Conservation (phyloP, 2,888 invertebrate species). For the Dynastes hyllus region DNA sequence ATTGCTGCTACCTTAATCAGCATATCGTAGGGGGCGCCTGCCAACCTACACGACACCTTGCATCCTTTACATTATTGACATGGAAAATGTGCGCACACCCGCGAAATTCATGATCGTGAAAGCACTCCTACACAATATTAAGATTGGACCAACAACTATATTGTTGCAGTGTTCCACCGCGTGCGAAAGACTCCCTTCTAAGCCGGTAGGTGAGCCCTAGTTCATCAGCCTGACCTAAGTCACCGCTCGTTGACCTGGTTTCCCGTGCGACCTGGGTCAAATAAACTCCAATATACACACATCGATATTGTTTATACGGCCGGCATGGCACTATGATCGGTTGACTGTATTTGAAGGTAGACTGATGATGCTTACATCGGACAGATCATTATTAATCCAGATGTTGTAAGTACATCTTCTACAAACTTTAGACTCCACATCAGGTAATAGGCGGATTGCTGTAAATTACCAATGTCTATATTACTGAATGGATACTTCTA, state of each 20-base stretch:
- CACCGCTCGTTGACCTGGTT: constrained; percentile 64
- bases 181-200: constrained; percentile 21
- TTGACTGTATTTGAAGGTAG: not conserved
- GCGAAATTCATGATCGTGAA: constrained; percentile 46
- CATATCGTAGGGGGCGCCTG: not conserved
- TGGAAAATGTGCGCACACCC: constrained; percentile 11
- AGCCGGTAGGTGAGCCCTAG: constrained; percentile 51
- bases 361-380: not conserved
- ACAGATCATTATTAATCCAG: not conserved
- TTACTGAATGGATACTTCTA: no score
- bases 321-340: not conserved
- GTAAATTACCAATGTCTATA: no score
- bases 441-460: no score
- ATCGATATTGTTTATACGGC: not conserved
- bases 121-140: constrained; percentile 28
- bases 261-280: constrained; percentile 63
- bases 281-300: constrained; percentile 54
- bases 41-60: not conserved
- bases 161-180: constrained; percentile 13
- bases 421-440: no score
- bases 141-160: not conserved
- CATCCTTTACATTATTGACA: not conserved
- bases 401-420: no score
- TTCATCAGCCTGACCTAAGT: constrained; percentile 66
- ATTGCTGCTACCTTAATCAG: not conserved